Base-by-base conservation (phyloP, 1,140 invertebrate species). In the Ceratitis capitata region DNA sequence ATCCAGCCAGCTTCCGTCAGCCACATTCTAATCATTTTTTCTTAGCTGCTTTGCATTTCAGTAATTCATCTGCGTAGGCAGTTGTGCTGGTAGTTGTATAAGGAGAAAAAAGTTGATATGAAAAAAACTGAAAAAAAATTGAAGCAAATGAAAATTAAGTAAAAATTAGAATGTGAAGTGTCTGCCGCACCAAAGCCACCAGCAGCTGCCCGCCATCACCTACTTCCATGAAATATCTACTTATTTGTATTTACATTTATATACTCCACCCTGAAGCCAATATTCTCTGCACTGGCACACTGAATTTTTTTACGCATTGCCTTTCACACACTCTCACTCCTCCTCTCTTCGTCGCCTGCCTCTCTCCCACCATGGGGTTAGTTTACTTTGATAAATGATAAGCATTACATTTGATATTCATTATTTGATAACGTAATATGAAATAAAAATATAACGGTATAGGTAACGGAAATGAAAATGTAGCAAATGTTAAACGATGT, bases 321-420 rank as follows among this genome's bases (percentile, higher is more conserved):
- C 42, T 45, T 61, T 61, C 39, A 85, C 42, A 53, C 53, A 56
- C 35, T 47, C n/a, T n/a, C n/a, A n/a, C 51, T 56, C 5, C n/a
- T 82, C 6, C 16, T 78, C 47, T 53, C 10, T 23, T 56, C n/a
- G 2, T 0, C n/a, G n/a, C 26, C 39, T 49, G 39, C 78, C 82
- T 42, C 23, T 64, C 45, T 86, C 49, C 74, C 47, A 35, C 78
- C 82, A 82, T 84, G 83, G 87, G 85, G 89, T 88, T 56, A 85
- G 88, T 86, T 88, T 82, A 78, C 86, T 89, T 88, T 87, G 90
- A 90, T 89, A 91, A 90, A 91, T 91, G 90, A 91, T 91, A 91
- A 91, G 90, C 89, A 91, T 91, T 91, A 89, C 89, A 91, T 91
- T 91, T 91, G 90, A 91, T 91, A 91, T 91, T 91, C 90, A 91